A percentile compares a stretch with the other conserved stretches of the same genome.
Evolutionary conservation across 1,140 invertebrate genomes (phyloP).

Genomic region (Eupristina koningsbergeri): DNA sequence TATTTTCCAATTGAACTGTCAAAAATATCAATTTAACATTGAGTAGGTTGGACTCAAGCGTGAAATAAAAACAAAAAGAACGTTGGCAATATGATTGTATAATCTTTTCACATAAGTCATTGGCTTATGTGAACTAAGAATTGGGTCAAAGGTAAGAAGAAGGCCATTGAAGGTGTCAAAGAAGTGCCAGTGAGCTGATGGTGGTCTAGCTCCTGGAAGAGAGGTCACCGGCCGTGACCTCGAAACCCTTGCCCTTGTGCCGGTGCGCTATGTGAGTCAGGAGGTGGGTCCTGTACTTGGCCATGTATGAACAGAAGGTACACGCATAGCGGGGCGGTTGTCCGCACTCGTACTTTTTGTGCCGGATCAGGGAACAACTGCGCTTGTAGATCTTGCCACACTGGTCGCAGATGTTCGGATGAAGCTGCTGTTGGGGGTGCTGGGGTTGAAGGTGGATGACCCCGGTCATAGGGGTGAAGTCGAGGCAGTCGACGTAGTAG

Average conservation of each 20-base stretch:
- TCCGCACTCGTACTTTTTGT: conserved; percentile 41
- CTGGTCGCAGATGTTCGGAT: conserved; percentile 15
- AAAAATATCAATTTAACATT: no score
- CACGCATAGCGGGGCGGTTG: conserved; percentile 1
- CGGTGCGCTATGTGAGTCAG: conserved; percentile 1
- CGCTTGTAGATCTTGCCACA: conserved; percentile 41
- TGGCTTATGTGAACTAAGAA: no score
- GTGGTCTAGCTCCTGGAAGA: background rate
- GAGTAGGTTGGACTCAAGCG: no score
- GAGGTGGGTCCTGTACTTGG: conserved; percentile 24
- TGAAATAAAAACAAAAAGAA: no score
- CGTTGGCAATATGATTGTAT: no score
- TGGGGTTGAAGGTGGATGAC: background rate
- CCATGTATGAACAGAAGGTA: conserved; percentile 12
- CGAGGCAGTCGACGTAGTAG: conserved; percentile 13
- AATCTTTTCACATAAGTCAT: no score
- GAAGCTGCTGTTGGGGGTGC: background rate
- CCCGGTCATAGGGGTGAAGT: background rate
- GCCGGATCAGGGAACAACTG: conserved; percentile 4
- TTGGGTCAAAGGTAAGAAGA: no score
- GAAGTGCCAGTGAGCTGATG: background rate
- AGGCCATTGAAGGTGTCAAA: no score
- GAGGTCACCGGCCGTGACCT: background rate
- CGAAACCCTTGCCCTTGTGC: conserved; percentile 18
- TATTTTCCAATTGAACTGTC: no score